A percentile compares a stretch with the other conserved stretches of the same genome.
Evolutionary conservation across 1,140 invertebrate species (phyloP).

Genomic region (Chlorops oryzae): DNA sequence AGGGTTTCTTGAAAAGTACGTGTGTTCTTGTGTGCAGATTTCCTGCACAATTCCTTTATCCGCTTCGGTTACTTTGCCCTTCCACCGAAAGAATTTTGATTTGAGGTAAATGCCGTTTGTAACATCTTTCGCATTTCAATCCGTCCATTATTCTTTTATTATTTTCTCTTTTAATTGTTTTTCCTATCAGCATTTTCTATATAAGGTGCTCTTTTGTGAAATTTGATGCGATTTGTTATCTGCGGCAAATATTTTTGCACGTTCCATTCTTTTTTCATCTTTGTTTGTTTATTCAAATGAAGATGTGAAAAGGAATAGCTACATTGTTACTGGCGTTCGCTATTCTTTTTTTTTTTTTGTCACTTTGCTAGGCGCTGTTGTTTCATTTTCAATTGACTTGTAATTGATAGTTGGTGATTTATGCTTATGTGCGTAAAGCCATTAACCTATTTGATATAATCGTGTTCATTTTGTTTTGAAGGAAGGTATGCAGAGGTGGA

Average conservation of each 20-base stretch:
- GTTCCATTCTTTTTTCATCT: constrained; percentile 19
- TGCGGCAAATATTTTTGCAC: constrained; percentile 22
- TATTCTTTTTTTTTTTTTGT: background rate
- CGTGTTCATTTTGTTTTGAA: background rate
- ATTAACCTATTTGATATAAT: background rate
- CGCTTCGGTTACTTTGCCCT: no score
- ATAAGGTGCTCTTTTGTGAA: constrained; percentile 47
- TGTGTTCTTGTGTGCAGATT: no score
- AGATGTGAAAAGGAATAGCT: no score
- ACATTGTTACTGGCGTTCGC: no score
- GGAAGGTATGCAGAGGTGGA: no score
- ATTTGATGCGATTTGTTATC: constrained; percentile 43
- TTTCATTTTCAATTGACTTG: constrained; percentile 26
- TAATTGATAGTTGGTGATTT: constrained; percentile 28
- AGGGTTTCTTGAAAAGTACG: no score
- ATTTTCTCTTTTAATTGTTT: constrained; percentile 24
- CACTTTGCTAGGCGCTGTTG: background rate
- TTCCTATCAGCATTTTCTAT: no score
- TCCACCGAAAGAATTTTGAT: no score
- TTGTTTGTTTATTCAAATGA: constrained; percentile 13
- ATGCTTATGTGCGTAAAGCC: background rate
- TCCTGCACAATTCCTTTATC: no score
- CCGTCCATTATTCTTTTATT: no score
- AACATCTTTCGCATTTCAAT: no score
- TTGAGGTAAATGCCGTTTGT: no score